Percentiles rank a stretch among this genome's conserved stretches.
phyloP scores from a whole-genome alignment of 2,888 invertebrate genomes.

The Teleogryllus oceanicus region DNA sequence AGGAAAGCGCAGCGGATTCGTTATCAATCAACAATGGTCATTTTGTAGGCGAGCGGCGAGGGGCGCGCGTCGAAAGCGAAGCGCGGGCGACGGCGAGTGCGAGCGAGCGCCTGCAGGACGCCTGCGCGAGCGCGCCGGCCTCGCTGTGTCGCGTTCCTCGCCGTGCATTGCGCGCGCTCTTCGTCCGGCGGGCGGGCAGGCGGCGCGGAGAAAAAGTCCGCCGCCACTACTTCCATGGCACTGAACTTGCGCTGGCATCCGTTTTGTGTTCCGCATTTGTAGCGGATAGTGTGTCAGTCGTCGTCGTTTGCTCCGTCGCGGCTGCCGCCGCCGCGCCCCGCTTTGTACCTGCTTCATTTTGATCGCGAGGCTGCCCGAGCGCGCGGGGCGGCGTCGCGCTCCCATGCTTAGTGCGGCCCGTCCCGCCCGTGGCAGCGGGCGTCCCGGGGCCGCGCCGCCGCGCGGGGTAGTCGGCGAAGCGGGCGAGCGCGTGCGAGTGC shows the following conservation, averaged over 20 bases:
- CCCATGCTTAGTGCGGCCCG: not conserved
- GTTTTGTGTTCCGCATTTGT: not conserved
- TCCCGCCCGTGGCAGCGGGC: not conserved
- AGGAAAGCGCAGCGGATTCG: not conserved
- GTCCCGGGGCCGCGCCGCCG: not conserved
- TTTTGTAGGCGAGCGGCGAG: not conserved
- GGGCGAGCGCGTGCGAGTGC: not conserved
- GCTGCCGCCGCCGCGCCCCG: not conserved
- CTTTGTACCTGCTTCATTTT: constrained; percentile 1
- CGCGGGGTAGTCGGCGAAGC: not conserved
- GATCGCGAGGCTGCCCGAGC: not conserved
- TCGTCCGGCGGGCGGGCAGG: too few relatives aligned
- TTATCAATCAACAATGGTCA: constrained; percentile 18
- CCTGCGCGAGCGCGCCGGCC: not conserved
- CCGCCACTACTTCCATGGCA: not conserved
- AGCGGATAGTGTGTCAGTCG: not conserved
- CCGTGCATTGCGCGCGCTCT: not conserved
- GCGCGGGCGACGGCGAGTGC: not conserved
- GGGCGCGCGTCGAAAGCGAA: not conserved
- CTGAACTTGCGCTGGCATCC: not conserved
- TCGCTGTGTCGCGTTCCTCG: not conserved
- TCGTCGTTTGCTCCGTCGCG: not conserved
- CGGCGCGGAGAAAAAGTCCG: not conserved
- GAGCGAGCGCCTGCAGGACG: not conserved
- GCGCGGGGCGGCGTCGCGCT: not conserved